Percentiles rank a stretch among this genome's conserved stretches.
phyloP scores from a whole-genome alignment of 1,140 invertebrate species.

The Calliopsis andreniformis region DNA sequence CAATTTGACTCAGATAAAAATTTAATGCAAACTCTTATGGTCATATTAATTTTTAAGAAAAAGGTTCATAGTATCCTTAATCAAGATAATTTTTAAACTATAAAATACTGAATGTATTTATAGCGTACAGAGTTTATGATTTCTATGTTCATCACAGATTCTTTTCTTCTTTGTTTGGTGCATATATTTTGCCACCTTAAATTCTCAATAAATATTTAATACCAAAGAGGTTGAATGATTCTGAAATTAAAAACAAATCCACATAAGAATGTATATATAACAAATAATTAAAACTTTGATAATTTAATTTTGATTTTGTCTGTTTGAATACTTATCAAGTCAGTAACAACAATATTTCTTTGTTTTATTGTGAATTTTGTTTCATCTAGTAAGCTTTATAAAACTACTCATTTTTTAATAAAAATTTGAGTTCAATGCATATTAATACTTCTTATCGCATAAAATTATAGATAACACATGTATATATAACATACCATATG shows the following conservation, averaged over 20 bases:
- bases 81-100: conserved; percentile 37
- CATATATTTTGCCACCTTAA: conserved; percentile 31
- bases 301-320: no score
- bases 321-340: not conserved
- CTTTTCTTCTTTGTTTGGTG: conserved; percentile 27
- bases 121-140: conserved; percentile 41
- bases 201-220: conserved; percentile 50
- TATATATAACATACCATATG: conserved; percentile 29
- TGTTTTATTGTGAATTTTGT: not conserved
- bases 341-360: conserved; percentile 3
- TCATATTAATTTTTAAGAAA: conserved; percentile 36
- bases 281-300: not conserved
- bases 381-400: not conserved
- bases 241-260: conserved; percentile 55
- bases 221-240: conserved; percentile 52
- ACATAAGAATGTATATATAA: conserved; percentile 8
- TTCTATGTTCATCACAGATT: conserved; percentile 43
- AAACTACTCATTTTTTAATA: not conserved
- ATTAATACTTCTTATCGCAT: not conserved
- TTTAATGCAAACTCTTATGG: conserved; percentile 31
- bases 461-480: not conserved
- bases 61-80: conserved; percentile 29
- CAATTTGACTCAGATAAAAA: conserved; percentile 8
- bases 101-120: conserved; percentile 55
- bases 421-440: not conserved